Conservation (phyloP, 2,113 vertebrate genomes). For the Diglossa brunneiventris region DNA sequence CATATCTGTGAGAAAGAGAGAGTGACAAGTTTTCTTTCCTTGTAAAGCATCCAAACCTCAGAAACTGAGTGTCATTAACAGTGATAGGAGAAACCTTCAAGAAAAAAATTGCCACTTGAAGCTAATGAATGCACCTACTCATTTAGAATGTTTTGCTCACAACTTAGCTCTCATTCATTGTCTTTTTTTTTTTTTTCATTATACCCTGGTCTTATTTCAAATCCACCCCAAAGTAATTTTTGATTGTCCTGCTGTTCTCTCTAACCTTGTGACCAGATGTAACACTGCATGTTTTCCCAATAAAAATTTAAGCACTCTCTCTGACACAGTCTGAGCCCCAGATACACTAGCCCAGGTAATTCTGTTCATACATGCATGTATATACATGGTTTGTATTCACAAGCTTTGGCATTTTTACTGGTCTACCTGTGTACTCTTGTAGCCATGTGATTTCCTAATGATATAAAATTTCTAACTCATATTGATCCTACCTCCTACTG, state of each 20-base stretch:
- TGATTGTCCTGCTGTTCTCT: background rate
- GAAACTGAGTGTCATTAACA: background rate
- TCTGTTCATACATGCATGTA: background rate
- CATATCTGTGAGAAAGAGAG: background rate
- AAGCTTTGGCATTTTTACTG: background rate
- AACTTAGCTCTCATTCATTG: background rate
- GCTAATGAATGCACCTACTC: background rate
- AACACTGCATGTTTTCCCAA: background rate
- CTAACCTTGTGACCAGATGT: accelerated
- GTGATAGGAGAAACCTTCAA: background rate
- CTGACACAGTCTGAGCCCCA: background rate
- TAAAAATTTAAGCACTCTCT: background rate
- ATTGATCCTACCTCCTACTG: conserved; percentile 36
- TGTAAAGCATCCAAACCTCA: background rate
- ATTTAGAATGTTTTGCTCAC: background rate
- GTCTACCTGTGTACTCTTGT: background rate
- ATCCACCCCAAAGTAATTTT: background rate
- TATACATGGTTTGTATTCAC: background rate
- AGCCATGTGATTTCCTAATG: background rate
- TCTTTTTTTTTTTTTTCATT: background rate
- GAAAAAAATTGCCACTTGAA: background rate
- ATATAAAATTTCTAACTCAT: background rate
- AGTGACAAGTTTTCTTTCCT: background rate
- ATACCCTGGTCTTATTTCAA: background rate
- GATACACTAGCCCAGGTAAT: background rate